Evolutionary conservation across 2,113 vertebrate species (phyloP), one percentile per base, ranked within the genome.

Genomic region (Rhipidura dahli): DNA sequence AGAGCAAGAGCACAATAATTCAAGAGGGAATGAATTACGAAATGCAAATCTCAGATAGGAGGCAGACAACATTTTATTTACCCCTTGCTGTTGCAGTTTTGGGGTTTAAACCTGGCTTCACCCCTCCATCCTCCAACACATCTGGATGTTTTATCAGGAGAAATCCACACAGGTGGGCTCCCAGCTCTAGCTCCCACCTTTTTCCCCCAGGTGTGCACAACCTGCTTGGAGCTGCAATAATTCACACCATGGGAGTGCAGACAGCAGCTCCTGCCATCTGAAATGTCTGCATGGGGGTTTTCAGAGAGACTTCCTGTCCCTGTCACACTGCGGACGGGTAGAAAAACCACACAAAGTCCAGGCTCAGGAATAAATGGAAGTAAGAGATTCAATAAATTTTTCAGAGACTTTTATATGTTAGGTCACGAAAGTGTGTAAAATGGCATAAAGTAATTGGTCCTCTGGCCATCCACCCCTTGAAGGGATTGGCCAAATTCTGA

Each of bases 141-240:
- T 8, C 22, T 69, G 53, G 19, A 15, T 64, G 24, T n/a, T 63
- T 56, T 22, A 28, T 2, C 21, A 31, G 1, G 20, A 72, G 68
- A 35, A 86, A 56, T 49, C 15, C 65, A 15, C 6, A 12, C 3
- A 21, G 7, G 5, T 16, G 18, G 7, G 60, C 51, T 49, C 42
- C 23, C 17, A 27, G 31, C 83, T 15, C 31, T 15, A 22, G 19
- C 44, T 50, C 44, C 40, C 50, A 31, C 31, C 39, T 44, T 65
- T n/a, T 66, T 27, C 51, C 44, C 4, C 7, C 11, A 1, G 2
- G 8, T 1, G 11, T 10, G 3, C 2, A 1, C 66, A 5, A 30
- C 2, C 28, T 33, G 37, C 44, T 18, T 15, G 5, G 49, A 15
- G 28, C 64, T n/a, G 51, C 47, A 12, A 37, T 22, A 4, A 3